Conservation (phyloP, 1,140 invertebrate genomes). For the Lycorma delicatula region DNA sequence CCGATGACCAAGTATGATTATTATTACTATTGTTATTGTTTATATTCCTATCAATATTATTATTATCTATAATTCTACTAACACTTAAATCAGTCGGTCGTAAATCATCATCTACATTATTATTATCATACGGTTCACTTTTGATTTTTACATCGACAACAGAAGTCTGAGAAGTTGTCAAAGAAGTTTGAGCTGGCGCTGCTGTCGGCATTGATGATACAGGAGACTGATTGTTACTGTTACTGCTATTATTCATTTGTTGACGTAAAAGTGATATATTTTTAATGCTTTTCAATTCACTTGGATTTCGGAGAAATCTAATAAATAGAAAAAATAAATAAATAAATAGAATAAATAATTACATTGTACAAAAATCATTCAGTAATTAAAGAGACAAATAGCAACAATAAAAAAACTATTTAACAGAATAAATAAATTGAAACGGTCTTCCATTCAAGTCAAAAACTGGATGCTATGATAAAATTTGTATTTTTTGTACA, state of each 20-base stretch:
- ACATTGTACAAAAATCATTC: not conserved
- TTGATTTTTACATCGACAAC: not conserved
- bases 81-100: constrained; percentile 26
- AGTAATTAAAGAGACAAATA: not conserved
- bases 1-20: not conserved
- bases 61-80: not conserved
- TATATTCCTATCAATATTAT: not conserved
- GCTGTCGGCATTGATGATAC: constrained; percentile 1
- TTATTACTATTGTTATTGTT: not conserved
- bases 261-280: constrained; percentile 81
- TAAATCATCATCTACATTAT: constrained; percentile 15
- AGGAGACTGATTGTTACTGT: too few species aligned
- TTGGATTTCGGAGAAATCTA: constrained; percentile 80
- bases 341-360: not conserved
- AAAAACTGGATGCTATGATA: not conserved
- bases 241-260: constrained; percentile 48
- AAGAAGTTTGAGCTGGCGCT: not conserved
- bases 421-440: not conserved
- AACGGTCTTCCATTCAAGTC: not conserved
- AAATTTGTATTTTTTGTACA: not conserved
- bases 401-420: not conserved
- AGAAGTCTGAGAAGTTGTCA: not conserved
- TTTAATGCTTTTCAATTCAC: constrained; percentile 86
- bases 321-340: constrained; percentile 34
- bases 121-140: constrained; percentile 7